Percentiles rank a stretch among this genome's conserved stretches.
Evolutionary conservation across 2,888 invertebrate species (phyloP).

Genomic region (Caenorhabditis wallacei): DNA sequence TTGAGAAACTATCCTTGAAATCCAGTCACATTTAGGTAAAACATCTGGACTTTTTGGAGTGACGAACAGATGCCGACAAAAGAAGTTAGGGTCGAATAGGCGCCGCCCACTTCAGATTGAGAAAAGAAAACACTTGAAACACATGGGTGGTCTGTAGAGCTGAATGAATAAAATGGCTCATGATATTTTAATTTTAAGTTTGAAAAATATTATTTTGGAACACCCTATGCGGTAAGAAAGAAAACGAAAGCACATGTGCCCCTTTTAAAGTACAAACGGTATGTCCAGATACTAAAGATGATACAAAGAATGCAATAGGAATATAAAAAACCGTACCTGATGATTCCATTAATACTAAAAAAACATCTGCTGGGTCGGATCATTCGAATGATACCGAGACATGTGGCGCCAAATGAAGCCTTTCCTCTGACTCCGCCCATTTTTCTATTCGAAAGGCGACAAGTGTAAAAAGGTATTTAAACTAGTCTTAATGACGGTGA

Average conservation of each 20-base stretch:
- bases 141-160: not conserved
- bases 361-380: slow-evolving; percentile 25
- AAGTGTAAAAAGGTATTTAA: slow-evolving; percentile 29
- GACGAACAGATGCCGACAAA: not conserved
- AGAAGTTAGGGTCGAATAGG: not conserved
- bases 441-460: not conserved
- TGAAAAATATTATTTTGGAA: too few relatives aligned
- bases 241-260: too few relatives aligned
- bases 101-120: not conserved
- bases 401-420: slow-evolving; percentile 42
- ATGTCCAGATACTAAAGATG: too few relatives aligned
- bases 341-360: slow-evolving; percentile 1
- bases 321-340: not conserved
- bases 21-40: not conserved
- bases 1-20: not conserved
- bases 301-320: not conserved
- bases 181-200: not conserved
- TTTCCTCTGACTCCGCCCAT: slow-evolving; percentile 25
- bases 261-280: too few relatives aligned
- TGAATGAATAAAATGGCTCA: not conserved
- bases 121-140: not conserved
- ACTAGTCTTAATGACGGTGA: slow-evolving; percentile 41
- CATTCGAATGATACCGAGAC: slow-evolving; percentile 21
- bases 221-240: too few relatives aligned
- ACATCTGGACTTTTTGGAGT: not conserved